phyloP scores from a whole-genome alignment of 2,797 vertebrate species.

The Macroramphosus scolopax region DNA sequence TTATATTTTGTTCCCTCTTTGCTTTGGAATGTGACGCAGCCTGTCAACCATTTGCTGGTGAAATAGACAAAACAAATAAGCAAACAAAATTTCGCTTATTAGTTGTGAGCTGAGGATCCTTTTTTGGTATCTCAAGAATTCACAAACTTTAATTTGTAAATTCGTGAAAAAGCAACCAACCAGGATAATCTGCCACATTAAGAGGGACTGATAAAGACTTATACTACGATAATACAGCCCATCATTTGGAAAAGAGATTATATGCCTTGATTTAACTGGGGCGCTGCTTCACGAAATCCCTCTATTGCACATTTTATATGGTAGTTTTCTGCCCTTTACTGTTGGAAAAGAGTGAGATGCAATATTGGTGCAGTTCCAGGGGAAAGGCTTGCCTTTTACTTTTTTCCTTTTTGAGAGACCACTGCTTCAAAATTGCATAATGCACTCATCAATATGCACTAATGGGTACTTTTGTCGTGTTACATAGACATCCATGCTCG shows the following conservation, averaged over 20 bases:
- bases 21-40: slow-evolving; percentile 97
- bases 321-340: slow-evolving; percentile 85
- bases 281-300: slow-evolving; percentile 76
- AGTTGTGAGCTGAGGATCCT: slow-evolving; percentile 88
- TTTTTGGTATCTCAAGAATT: slow-evolving; percentile 85
- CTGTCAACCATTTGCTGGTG: slow-evolving; percentile 87
- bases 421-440: slow-evolving; percentile 84
- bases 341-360: slow-evolving; percentile 84
- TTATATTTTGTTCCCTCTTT: slow-evolving; percentile 71
- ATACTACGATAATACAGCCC: slow-evolving; percentile 69
- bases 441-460: slow-evolving; percentile 87
- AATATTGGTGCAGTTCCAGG: slow-evolving; percentile 84
- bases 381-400: slow-evolving; percentile 74
- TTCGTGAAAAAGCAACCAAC: slow-evolving; percentile 68
- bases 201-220: slow-evolving; percentile 77
- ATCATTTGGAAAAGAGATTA: slow-evolving; percentile 77
- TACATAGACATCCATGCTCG: slow-evolving; percentile 80
- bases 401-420: slow-evolving; percentile 79
- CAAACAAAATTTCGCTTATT: slow-evolving; percentile 84
- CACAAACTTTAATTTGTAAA: slow-evolving; percentile 88
- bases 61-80: slow-evolving; percentile 79
- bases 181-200: slow-evolving; percentile 75
- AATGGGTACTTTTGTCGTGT: slow-evolving; percentile 86
- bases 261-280: slow-evolving; percentile 73
- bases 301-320: slow-evolving; percentile 91